Evolutionary conservation across 2,888 invertebrate species (phyloP).

Genomic region (Dioctria rufipes): DNA sequence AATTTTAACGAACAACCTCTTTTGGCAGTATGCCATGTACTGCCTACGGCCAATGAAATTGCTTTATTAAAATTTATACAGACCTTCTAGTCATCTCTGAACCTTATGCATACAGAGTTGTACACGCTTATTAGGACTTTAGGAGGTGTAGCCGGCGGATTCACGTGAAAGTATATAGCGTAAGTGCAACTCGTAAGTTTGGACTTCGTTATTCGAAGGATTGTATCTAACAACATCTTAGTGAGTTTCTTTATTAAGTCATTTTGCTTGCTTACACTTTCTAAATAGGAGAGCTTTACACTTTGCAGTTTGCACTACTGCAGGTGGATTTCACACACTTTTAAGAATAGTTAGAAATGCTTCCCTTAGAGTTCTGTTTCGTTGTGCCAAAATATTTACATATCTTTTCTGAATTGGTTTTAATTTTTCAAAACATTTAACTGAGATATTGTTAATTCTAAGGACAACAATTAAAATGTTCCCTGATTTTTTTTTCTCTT

Average conservation of each 20-base stretch:
- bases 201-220: constrained; percentile 43
- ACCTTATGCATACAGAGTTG: constrained; percentile 36
- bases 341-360: constrained; percentile 11
- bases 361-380: neutral
- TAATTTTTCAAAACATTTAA: too few species aligned
- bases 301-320: neutral
- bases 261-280: constrained; percentile 29
- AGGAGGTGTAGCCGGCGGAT: constrained; percentile 44
- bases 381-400: constrained; percentile 26
- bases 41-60: constrained; percentile 64
- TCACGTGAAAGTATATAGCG: constrained; percentile 32
- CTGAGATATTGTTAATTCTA: too few species aligned
- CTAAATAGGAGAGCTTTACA: constrained; percentile 2
- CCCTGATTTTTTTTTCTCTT: too few species aligned
- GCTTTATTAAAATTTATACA: constrained; percentile 63
- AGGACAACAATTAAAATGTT: too few species aligned
- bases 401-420: constrained; percentile 7
- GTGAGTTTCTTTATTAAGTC: constrained; percentile 32
- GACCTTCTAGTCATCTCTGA: constrained; percentile 58
- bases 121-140: constrained; percentile 10
- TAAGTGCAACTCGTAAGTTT: constrained; percentile 35
- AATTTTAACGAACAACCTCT: constrained; percentile 60
- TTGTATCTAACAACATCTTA: constrained; percentile 39
- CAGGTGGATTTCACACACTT: constrained; percentile 27
- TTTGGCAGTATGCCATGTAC: constrained; percentile 64